A percentile compares a stretch with the other conserved stretches of the same genome.
These are phyloP conservation scores for Xiphophorus hellerii DNA, from an alignment of 2,113 vertebrate genomes.

Conservation along the genomic window DNA sequence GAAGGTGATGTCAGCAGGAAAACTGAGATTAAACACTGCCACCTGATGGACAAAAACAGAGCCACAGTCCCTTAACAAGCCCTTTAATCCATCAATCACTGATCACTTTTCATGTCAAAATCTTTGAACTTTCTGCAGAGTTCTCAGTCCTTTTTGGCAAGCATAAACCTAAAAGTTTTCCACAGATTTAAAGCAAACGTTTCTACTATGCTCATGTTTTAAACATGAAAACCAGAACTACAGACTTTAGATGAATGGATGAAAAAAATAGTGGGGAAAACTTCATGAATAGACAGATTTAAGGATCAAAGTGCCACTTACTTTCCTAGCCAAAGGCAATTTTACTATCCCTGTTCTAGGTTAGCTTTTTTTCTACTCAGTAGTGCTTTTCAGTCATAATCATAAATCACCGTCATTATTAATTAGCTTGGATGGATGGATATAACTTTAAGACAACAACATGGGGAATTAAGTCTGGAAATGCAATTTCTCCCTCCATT, in stretches of 20 bases:
- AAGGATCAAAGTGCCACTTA: background rate
- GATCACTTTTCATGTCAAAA: background rate
- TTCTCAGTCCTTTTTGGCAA: background rate
- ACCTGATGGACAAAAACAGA: conserved; percentile 52
- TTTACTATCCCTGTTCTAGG: background rate
- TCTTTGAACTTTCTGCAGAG: background rate
- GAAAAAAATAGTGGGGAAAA: too few relatives aligned
- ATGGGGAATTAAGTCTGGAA: too few relatives aligned
- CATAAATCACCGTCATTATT: background rate
- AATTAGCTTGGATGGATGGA: too few relatives aligned
- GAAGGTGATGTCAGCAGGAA: conserved; percentile 5
- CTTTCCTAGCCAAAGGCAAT: background rate
- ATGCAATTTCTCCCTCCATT: too few relatives aligned
- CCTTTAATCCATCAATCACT: background rate
- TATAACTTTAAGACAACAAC: too few relatives aligned
- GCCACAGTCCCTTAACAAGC: conserved; percentile 2
- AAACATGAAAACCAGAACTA: background rate
- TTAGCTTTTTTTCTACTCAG: background rate
- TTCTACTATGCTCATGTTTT: background rate
- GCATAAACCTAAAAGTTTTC: background rate
- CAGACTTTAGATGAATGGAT: background rate
- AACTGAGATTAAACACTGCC: conserved; percentile 58
- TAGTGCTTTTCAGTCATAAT: background rate
- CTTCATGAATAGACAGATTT: background rate
- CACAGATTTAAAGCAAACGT: background rate